phyloP scores from a whole-genome alignment of 2,888 invertebrate species.

The Arctia plantaginis region DNA sequence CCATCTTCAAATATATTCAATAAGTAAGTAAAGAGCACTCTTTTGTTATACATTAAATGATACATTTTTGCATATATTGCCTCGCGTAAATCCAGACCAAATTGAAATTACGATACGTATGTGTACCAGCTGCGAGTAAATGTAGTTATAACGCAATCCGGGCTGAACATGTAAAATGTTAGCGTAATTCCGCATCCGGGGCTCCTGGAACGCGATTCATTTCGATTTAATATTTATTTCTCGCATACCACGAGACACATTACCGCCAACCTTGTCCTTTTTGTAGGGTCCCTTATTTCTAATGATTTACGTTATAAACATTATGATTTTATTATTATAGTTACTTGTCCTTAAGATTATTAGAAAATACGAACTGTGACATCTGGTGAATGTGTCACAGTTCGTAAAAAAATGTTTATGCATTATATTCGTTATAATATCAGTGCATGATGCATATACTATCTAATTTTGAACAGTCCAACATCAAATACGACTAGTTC shows the following conservation, averaged over 20 bases:
- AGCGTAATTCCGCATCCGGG: slow-evolving; percentile 38
- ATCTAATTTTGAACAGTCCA: not conserved
- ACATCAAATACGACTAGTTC: not conserved
- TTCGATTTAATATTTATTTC: slow-evolving; percentile 56
- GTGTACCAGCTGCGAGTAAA: slow-evolving; percentile 59
- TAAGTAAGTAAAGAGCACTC: not conserved
- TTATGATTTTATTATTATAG: too few relatives aligned
- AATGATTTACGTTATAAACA: not conserved
- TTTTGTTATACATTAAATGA: slow-evolving; percentile 19
- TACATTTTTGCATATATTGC: slow-evolving; percentile 42
- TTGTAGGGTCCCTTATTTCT: not conserved
- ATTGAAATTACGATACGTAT: slow-evolving; percentile 51
- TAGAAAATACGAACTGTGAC: not conserved
- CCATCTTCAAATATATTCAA: not conserved
- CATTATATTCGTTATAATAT: not conserved
- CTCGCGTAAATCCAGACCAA: slow-evolving; percentile 38
- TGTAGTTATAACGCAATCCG: slow-evolving; percentile 59
- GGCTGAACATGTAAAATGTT: slow-evolving; percentile 48
- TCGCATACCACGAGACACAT: slow-evolving; percentile 32
- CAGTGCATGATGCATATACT: not conserved
- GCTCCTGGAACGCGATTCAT: slow-evolving; percentile 44
- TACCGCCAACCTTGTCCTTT: slow-evolving; percentile 17
- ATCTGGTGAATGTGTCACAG: not conserved
- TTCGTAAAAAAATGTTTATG: not conserved
- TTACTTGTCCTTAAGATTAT: not conserved